Evolutionary conservation across 2,113 vertebrate species (phyloP), one percentile per base, ranked within the genome.

Genomic region (Pseudonaja textilis): DNA sequence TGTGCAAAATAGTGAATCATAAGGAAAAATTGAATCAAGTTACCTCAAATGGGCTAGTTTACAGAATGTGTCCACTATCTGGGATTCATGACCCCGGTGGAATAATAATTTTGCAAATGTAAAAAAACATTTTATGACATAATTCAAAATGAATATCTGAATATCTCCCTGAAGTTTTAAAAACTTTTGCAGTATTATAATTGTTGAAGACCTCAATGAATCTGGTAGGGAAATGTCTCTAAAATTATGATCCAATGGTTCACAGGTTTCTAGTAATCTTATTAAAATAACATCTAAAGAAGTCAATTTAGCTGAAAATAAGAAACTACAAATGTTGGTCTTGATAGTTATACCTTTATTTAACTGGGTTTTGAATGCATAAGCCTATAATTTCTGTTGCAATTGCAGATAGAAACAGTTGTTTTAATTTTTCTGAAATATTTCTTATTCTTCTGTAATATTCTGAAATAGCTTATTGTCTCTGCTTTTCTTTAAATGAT

Each of bases 281-380:
- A 34, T 74, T 18, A 54, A 87, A 34, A 69, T 34, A 74, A 22
- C 91, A 94, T 23, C 23, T 91, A 50, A 88, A 88, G 91, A 22
- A 95, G 92, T 94, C 95, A 94, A 91, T 90, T 25, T 81, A 88
- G 26, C 56, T 93, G 52, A 88, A 61, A 87, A 42, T 89, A 54
- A 56, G 54, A 8, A 89, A 39, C 54, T 34, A 89, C 54, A 52
- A 87, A 34, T 57, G 22, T 57, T 89, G 4, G n/a, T 3, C 54
- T 57, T 57, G 20, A 57, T 88, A 34, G 5, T 85, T 85, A 85
- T 45, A 42, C 9, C 3, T 85, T 45, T 45, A 85, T 45, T 42
- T 42, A 45, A 85, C 81, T 45, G 18, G 29, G 23, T 22, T 39
- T 85, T 45, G 14, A 85, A 45, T 85, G 39, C 45, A 85, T 85